A percentile compares a stretch with the other conserved stretches of the same genome.
Conservation (phyloP, 2,888 invertebrate genomes). For the Prenolepis imparis region DNA sequence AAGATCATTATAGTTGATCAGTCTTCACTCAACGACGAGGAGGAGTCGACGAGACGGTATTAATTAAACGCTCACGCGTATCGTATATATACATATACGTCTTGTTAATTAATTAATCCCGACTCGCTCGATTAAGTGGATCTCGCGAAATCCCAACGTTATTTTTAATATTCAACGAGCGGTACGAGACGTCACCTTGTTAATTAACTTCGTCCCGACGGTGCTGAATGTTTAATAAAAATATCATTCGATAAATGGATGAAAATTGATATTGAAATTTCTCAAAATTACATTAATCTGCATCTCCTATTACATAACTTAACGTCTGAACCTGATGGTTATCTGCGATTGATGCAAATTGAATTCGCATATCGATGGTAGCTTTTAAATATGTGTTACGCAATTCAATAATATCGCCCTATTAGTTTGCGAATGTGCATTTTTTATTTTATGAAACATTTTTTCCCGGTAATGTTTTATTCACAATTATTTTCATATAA, state of each 20-base stretch:
- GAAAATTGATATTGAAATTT: slow-evolving; percentile 1
- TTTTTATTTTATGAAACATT: background rate
- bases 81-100: background rate
- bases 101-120: slow-evolving; percentile 45
- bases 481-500: background rate
- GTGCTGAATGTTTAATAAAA: slow-evolving; percentile 1
- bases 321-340: slow-evolving; percentile 24
- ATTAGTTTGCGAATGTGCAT: background rate
- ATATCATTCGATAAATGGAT: background rate
- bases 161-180: background rate
- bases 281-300: slow-evolving; percentile 7
- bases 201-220: slow-evolving; percentile 46
- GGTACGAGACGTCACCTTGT: background rate
- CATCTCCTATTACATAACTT: slow-evolving; percentile 49
- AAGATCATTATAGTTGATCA: slow-evolving; percentile 59
- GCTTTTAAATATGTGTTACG: background rate
- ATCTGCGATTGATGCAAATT: background rate
- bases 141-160: slow-evolving; percentile 17
- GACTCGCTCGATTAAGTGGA: slow-evolving; percentile 38
- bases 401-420: background rate
- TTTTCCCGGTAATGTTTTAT: background rate
- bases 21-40: slow-evolving; percentile 25
- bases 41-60: slow-evolving; percentile 14
- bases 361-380: background rate
- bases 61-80: slow-evolving; percentile 64